phyloP scores from a whole-genome alignment of 2,888 invertebrate genomes.

The Megastigmus dorsalis region DNA sequence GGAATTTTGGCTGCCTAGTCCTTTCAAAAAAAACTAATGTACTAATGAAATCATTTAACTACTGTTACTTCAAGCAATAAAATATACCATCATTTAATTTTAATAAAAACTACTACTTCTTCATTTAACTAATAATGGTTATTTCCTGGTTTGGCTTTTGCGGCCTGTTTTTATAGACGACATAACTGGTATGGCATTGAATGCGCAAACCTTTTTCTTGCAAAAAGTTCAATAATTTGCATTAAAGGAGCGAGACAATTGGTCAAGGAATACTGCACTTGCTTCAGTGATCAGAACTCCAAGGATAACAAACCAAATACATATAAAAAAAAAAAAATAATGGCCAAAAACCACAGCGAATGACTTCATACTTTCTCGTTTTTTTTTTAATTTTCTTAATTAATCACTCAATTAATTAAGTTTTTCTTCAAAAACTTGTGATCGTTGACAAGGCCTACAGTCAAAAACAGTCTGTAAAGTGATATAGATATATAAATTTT shows the following conservation, averaged over 20 bases:
- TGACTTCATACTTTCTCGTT: slow-evolving; percentile 2
- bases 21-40: too few species aligned
- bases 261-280: slow-evolving; percentile 27
- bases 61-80: slow-evolving; percentile 50
- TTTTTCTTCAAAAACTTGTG: slow-evolving; percentile 9
- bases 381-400: background rate
- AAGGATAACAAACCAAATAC: too few species aligned
- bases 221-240: slow-evolving; percentile 62
- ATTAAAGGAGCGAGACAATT: slow-evolving; percentile 49
- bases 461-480: background rate
- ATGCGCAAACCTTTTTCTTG: slow-evolving; percentile 62
- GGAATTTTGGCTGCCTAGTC: too few species aligned
- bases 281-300: background rate
- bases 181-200: slow-evolving; percentile 64
- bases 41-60: slow-evolving; percentile 35
- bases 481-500: background rate
- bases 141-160: slow-evolving; percentile 58
- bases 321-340: too few species aligned
- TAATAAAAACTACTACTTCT: slow-evolving; percentile 32
- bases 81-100: slow-evolving; percentile 41
- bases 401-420: background rate
- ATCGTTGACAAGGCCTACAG: background rate
- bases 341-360: slow-evolving; percentile 2
- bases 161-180: slow-evolving; percentile 62
- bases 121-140: slow-evolving; percentile 60